Evolutionary conservation across 2,888 invertebrate species (phyloP).

Genomic region (Stegana nigrithorax): DNA sequence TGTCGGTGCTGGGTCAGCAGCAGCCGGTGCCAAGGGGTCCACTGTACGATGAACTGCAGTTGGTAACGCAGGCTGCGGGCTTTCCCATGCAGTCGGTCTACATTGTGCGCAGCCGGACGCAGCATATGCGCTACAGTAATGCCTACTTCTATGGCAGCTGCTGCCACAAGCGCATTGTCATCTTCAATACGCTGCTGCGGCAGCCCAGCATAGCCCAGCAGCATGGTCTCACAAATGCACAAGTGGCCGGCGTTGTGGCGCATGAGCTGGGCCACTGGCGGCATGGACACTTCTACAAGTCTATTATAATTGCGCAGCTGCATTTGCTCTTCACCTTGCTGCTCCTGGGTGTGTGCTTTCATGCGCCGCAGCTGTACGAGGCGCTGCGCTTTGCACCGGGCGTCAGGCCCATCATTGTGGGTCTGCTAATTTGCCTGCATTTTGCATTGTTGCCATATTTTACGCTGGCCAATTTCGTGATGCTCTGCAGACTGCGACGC

Average conservation of each 20-base stretch:
- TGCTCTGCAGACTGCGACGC: conserved; percentile 83
- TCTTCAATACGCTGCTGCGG: conserved; percentile 94
- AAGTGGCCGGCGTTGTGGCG: conserved; percentile 91
- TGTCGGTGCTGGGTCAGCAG: conserved; percentile 93
- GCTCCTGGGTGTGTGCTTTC: conserved; percentile 74
- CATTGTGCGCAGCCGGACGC: conserved; percentile 94
- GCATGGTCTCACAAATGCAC: conserved; percentile 82
- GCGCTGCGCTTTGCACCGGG: conserved; percentile 86
- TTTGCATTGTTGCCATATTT: conserved; percentile 77
- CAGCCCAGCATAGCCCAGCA: too few relatives aligned
- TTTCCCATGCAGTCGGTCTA: conserved; percentile 95
- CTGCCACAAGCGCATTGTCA: conserved; percentile 94
- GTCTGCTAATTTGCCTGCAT: conserved; percentile 76
- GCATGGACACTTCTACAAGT: conserved; percentile 85
- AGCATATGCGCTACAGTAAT: conserved; percentile 95
- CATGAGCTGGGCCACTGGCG: conserved; percentile 98
- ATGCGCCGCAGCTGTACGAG: conserved; percentile 78
- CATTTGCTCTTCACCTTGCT: conserved; percentile 73
- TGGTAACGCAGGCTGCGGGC: conserved; percentile 82
- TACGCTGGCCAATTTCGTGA: conserved; percentile 81
- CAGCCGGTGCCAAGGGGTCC: conserved; percentile 89
- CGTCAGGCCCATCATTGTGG: conserved; percentile 87
- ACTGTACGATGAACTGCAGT: conserved; percentile 83
- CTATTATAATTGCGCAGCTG: conserved; percentile 76
- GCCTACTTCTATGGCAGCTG: conserved; percentile 97